Base-by-base conservation (phyloP, 2,888 invertebrate genomes). In the Patella pellucida region DNA sequence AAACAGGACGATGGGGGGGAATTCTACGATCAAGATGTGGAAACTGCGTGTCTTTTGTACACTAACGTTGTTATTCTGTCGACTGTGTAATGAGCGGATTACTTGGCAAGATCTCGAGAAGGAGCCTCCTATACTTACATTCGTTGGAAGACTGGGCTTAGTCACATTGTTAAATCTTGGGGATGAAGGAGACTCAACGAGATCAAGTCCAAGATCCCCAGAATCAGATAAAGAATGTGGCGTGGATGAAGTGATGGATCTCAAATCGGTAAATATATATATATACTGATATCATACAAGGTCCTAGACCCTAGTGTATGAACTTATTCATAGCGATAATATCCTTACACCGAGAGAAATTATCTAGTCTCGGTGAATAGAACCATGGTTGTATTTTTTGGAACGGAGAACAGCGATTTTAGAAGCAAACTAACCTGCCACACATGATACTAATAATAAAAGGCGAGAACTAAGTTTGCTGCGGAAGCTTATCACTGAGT, bases 41-140 rank as follows among this genome's bases (percentile, higher is more conserved):
- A 76, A 15, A 52, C 67, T n/a, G 79, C 76, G 0, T 81, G 81
- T 68, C 16, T 23, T 3, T 68, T 70, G 2, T 80, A 78, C 68
- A 76, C 74, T 11, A 56, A 72, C 1, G 27, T 75, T 4, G 77
- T 76, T 78, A 4, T 80, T 79, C 50, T 81, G 81, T 54, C 76
- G 68, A 51, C 71, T 81, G 52, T 81, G 79, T 52, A 79, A 81
- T 71, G 69, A 70, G 16, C 23, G 15, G 9, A 41, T n/a, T 9
- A 11, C 16, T 7, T 56, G 67, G 27, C 16, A 52, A 12, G 16
- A 56, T 15, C n/a, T 54, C 15, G 5, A n/a, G 3, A 12, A 31
- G 16, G 56, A 27, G 16, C 41, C 41, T 50, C n/a, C n/a, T n/a
- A n/a, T n/a, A n/a, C n/a, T n/a, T n/a, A n/a, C n/a, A n/a, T n/a